These are phyloP conservation scores for Gallinago jamesoni DNA, from an alignment of 2,113 vertebrate genomes.

Conservation along the genomic window DNA sequence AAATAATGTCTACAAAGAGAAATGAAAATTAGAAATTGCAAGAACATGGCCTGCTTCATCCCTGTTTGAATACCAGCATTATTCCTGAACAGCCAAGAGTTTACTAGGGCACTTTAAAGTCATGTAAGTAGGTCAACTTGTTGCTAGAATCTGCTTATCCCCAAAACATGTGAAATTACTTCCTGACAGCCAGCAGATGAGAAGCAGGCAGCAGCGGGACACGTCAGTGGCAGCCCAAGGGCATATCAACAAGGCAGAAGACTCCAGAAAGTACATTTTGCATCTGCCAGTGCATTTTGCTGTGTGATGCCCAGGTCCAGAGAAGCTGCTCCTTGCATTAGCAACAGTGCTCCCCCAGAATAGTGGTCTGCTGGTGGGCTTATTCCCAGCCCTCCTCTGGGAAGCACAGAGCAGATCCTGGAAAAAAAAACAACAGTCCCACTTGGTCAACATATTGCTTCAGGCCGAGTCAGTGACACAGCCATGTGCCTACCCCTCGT, in stretches of 20 bases:
- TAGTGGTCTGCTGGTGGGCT: background rate
- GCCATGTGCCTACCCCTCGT: fast-evolving
- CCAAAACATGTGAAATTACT: conserved; percentile 2
- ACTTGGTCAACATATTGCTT: fast-evolving
- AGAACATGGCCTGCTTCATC: background rate
- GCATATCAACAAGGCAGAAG: fast-evolving
- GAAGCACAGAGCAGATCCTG: background rate
- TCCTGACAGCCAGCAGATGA: background rate
- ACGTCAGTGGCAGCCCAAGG: background rate
- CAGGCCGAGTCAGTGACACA: background rate
- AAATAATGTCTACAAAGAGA: background rate
- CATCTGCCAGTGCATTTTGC: background rate
- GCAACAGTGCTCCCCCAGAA: background rate
- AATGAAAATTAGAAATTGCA: background rate
- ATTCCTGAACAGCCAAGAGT: conserved; percentile 27
- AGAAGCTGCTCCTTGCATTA: background rate
- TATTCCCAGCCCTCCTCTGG: background rate
- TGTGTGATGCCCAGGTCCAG: background rate
- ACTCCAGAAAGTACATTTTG: background rate
- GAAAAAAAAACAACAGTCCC: background rate
- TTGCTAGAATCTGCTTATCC: conserved; percentile 34
- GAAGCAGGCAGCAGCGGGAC: background rate
- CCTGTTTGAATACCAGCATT: background rate
- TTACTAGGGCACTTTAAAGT: conserved; percentile 58
- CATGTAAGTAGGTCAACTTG: conserved; percentile 15